phyloP scores from a whole-genome alignment of 2,888 invertebrate species.

The Nesidiocoris tenuis region DNA sequence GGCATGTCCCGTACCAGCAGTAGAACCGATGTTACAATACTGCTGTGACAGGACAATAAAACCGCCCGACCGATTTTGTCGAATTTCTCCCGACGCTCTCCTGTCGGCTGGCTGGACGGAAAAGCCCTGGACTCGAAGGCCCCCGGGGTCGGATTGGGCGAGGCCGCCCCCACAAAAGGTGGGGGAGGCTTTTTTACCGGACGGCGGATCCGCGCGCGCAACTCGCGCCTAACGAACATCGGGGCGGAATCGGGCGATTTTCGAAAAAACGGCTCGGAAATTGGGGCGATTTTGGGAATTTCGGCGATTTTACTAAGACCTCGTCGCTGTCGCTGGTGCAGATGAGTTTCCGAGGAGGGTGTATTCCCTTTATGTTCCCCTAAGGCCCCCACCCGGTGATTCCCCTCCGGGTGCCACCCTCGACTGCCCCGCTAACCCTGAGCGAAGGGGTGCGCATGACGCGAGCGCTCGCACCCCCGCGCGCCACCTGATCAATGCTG shows the following conservation, averaged over 20 bases:
- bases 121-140: background rate
- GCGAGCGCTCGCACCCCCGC: constrained; percentile 19
- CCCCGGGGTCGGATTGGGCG: background rate
- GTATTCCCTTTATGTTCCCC: background rate
- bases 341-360: constrained; percentile 37
- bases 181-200: background rate
- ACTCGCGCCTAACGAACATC: background rate
- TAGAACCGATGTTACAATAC: constrained; percentile 73
- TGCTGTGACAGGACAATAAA: constrained; percentile 99
- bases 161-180: background rate
- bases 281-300: constrained; percentile 46
- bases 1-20: constrained; percentile 87
- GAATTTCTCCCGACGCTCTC: background rate
- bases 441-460: constrained; percentile 36
- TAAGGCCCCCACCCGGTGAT: background rate
- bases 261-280: constrained; percentile 47
- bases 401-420: constrained; percentile 15
- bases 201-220: background rate
- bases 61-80: constrained; percentile 60
- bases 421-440: constrained; percentile 2
- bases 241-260: too few species aligned
- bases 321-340: constrained; percentile 45
- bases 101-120: background rate
- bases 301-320: background rate
- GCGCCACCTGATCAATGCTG: constrained; percentile 46